Evolutionary conservation across 2,113 vertebrate genomes (phyloP).

Genomic region (Probosciger aterrimus): DNA sequence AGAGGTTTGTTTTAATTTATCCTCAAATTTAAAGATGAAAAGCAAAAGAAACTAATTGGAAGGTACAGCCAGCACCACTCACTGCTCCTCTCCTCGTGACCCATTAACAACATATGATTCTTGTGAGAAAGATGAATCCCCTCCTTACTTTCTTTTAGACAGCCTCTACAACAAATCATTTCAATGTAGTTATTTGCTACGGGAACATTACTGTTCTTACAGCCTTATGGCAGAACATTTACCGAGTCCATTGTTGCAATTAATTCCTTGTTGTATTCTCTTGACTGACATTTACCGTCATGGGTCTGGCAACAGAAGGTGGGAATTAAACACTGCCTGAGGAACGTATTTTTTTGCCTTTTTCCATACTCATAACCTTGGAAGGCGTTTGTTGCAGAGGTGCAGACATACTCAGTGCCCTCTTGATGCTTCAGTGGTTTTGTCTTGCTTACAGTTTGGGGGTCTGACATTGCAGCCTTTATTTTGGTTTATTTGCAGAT

Average conservation of each 20-base stretch:
- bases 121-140: slow-evolving; percentile 9
- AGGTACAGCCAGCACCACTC: not conserved
- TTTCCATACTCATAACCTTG: not conserved
- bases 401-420: not conserved
- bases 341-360: not conserved
- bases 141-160: not conserved
- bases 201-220: not conserved
- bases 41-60: not conserved
- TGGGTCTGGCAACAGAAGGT: not conserved
- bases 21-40: slow-evolving; percentile 6
- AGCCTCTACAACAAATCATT: not conserved
- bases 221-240: not conserved
- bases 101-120: not conserved
- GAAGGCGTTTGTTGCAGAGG: not conserved
- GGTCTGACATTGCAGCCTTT: not conserved
- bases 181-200: not conserved
- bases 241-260: not conserved
- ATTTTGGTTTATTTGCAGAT: not conserved
- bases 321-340: not conserved
- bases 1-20: not conserved
- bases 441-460: not conserved
- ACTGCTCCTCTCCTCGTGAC: not conserved
- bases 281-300: not conserved
- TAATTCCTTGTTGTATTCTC: not conserved
- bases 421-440: not conserved